Evolutionary conservation across 2,113 vertebrate species (phyloP).

Genomic region (Nannospalax galili): DNA sequence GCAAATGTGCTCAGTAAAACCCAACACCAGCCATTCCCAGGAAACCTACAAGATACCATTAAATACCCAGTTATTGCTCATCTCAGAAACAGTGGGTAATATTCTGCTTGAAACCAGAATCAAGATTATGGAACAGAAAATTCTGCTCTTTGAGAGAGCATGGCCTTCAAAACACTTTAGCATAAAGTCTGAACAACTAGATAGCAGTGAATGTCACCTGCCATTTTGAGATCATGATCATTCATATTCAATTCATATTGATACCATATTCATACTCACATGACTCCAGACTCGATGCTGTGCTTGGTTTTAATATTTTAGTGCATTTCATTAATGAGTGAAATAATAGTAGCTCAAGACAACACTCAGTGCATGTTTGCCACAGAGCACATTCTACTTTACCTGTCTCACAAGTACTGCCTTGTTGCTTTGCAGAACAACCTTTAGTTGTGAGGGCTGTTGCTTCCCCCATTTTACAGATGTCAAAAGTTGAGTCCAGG

Average conservation of each 20-base stretch:
- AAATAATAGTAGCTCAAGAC: not conserved
- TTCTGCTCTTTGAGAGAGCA: not conserved
- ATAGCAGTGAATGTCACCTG: not conserved
- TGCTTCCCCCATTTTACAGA: not conserved
- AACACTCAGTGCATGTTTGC: not conserved
- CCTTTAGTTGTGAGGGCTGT: not conserved
- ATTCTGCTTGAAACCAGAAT: not conserved
- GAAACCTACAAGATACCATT: not conserved
- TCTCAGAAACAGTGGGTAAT: not conserved
- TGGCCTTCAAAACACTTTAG: not conserved
- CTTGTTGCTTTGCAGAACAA: not conserved
- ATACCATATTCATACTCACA: not conserved
- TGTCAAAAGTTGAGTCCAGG: not conserved
- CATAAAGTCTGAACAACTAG: not conserved
- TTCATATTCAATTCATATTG: too few relatives aligned
- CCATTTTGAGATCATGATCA: not conserved
- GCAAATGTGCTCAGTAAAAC: conserved; percentile 39
- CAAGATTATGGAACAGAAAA: not conserved
- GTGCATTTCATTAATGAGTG: not conserved
- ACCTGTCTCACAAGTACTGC: not conserved
- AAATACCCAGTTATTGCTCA: not conserved
- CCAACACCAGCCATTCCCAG: not conserved
- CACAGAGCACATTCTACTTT: not conserved
- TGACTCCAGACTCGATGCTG: not conserved
- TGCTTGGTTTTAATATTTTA: not conserved